Percentiles rank a stretch among this genome's conserved stretches.
phyloP scores from a whole-genome alignment of 2,888 invertebrate genomes.

The Galerucella nymphaeae region DNA sequence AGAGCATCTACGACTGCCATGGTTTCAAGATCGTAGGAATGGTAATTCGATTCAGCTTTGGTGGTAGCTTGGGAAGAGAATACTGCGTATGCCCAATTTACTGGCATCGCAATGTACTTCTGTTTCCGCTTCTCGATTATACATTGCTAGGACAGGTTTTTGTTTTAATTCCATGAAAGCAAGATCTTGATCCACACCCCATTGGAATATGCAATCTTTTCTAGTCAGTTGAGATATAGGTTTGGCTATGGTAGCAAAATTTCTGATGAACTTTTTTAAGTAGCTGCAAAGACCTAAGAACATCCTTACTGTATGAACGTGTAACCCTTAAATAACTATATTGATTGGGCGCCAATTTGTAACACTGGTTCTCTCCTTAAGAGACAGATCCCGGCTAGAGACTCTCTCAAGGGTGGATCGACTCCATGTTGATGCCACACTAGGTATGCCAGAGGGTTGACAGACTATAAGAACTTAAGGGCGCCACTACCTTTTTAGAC shows the following conservation, averaged over 20 bases:
- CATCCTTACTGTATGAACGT: constrained; percentile 45
- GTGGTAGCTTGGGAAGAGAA: constrained; percentile 48
- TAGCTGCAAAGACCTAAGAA: constrained; percentile 48
- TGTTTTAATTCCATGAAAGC: constrained; percentile 34
- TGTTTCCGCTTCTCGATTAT: constrained; percentile 40
- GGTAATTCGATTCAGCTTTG: constrained; percentile 37
- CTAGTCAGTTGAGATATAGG: constrained; percentile 48
- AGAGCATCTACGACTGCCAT: constrained; percentile 38
- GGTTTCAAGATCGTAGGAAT: constrained; percentile 42
- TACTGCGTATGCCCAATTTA: constrained; percentile 47
- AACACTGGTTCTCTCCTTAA: too few relatives aligned
- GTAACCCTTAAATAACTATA: too few relatives aligned
- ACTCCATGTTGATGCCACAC: too few relatives aligned
- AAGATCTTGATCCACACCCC: constrained; percentile 27
- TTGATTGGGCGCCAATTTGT: too few relatives aligned
- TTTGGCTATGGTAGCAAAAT: constrained; percentile 47
- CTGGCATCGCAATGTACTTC: constrained; percentile 41
- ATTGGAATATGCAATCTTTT: constrained; percentile 40
- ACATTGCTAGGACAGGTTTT: constrained; percentile 45
- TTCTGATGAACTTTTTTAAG: constrained; percentile 50
- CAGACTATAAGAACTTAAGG: too few relatives aligned
- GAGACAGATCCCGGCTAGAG: too few relatives aligned
- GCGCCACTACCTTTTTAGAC: too few relatives aligned
- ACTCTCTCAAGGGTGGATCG: too few relatives aligned
- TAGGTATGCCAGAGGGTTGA: too few relatives aligned